Base-by-base conservation (phyloP, 2,113 vertebrate species). In the Abramis brama region DNA sequence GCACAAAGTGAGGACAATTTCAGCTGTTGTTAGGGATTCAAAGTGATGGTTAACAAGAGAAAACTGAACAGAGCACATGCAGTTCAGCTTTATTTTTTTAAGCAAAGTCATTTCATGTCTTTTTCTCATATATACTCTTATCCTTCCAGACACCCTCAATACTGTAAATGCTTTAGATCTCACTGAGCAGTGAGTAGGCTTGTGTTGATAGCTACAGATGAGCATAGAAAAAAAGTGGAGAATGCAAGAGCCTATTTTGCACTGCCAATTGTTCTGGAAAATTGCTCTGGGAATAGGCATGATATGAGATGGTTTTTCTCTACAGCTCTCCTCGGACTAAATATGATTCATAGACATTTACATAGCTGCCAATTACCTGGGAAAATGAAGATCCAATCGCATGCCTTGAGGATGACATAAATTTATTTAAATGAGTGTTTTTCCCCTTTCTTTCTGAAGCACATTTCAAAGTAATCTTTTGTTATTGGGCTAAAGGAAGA, bases 281-380 rank as follows among this genome's bases (percentile, higher is more conserved):
- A 45, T 30, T 74, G 50, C 52, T 74, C n/a, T 10, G 50, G 45
- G 75, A 77, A 77, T 33, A 77, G 47, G 17, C 47, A 55, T 77
- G 75, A 77, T 33, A 13, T 17, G 19, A 33, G 27, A 70, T 50
- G 43, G 8, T 3, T 60, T 70, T 45, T 33, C 71, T 64, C 30
- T 50, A 66, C 39, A 36, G 19, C 79, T 27, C 43, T 83, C 68
- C 10, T 11, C 0, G 8, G 27, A 71, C n/a, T 73, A 17, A 83
- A 59, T 43, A 43, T 83, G 39, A 59, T 84, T 47, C 39, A 71
- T 12, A 59, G 59, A 76, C 8, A 76, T 84, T 62, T 84, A 30
- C 82, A 84, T 84, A 84, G 62, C 33, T 60, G 70, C 57, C 71
- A 50, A 47, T 47, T 62, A 27, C 82, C 12, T 45, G 15, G 55